Conservation (phyloP, 2,113 vertebrate species). For the Noturus placidus region DNA sequence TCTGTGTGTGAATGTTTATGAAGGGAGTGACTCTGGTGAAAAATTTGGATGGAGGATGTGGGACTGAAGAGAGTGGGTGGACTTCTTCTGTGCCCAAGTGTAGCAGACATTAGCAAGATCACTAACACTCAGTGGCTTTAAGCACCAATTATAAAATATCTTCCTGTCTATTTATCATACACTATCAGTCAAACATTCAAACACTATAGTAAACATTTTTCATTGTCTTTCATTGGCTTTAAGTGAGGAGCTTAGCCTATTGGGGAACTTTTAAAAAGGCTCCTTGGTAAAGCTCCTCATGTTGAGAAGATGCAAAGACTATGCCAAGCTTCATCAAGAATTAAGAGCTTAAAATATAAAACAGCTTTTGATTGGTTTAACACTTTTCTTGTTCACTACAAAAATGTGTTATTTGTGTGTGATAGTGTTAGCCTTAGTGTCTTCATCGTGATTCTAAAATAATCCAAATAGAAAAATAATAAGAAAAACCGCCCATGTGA, state of each 20-base stretch:
- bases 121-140: background rate
- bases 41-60: background rate
- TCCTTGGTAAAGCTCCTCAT: background rate
- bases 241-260: background rate
- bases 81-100: background rate
- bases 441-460: background rate
- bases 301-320: background rate
- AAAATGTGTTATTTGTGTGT: background rate
- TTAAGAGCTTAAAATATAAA: background rate
- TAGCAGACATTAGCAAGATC: background rate
- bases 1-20: slow-evolving; percentile 5
- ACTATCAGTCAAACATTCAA: background rate
- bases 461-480: background rate
- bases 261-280: background rate
- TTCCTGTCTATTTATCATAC: background rate
- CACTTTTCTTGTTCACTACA: background rate
- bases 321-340: background rate
- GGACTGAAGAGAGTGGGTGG: background rate
- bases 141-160: background rate
- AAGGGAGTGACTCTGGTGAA: background rate
- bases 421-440: background rate
- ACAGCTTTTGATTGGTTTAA: background rate
- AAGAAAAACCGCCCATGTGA: background rate
- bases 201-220: background rate
- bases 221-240: background rate